These are phyloP conservation scores for Verasper variegatus DNA, from an alignment of 2,113 vertebrate species.

Conservation along the genomic window DNA sequence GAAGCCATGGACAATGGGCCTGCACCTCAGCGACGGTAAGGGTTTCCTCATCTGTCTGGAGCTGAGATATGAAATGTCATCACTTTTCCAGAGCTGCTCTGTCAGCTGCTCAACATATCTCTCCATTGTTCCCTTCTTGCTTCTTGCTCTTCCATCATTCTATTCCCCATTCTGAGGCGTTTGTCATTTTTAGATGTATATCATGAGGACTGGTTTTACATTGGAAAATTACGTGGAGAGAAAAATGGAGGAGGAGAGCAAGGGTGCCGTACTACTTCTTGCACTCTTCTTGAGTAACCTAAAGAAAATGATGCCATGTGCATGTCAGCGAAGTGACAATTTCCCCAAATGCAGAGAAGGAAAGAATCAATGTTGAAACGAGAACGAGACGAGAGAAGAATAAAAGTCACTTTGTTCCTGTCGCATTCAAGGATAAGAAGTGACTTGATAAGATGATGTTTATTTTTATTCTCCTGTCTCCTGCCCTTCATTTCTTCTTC, in stretches of 20 bases:
- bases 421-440: background rate
- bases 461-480: background rate
- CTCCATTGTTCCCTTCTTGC: background rate
- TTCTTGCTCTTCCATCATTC: background rate
- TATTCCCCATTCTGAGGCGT: background rate
- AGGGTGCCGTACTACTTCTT: slow-evolving; percentile 9
- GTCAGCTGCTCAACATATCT: background rate
- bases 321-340: slow-evolving; percentile 10
- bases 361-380: slow-evolving; percentile 20
- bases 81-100: slow-evolving; percentile 12
- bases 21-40: slow-evolving; percentile 87
- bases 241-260: background rate
- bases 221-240: slow-evolving; percentile 10
- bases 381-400: background rate
- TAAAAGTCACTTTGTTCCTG: background rate
- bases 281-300: background rate
- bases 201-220: slow-evolving; percentile 6
- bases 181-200: slow-evolving; percentile 30
- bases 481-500: background rate
- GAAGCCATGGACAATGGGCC: slow-evolving; percentile 90
- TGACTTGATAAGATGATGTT: background rate
- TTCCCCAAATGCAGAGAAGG: background rate
- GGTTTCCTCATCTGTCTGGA: background rate
- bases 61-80: slow-evolving; percentile 27
- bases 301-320: slow-evolving; percentile 26